phyloP scores from a whole-genome alignment of 2,113 vertebrate species.

The Fulica atra region DNA sequence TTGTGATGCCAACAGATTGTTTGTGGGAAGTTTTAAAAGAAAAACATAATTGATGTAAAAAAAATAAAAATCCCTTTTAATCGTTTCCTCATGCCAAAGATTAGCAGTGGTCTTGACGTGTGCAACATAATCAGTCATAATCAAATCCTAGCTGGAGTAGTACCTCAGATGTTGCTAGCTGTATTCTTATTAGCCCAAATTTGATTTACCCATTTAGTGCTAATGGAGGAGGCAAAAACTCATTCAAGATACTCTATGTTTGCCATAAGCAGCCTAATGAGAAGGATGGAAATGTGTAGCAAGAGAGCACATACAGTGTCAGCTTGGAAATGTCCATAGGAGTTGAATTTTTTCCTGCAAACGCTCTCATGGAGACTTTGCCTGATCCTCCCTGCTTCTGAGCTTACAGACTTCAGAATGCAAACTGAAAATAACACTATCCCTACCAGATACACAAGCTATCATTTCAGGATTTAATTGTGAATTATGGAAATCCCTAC shows the following conservation, averaged over 20 bases:
- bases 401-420: neutral
- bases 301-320: neutral
- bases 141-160: slow-evolving; percentile 23
- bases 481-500: neutral
- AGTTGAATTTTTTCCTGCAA: neutral
- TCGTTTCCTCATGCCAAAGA: slow-evolving; percentile 74
- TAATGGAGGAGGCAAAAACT: neutral
- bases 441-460: neutral
- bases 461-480: neutral
- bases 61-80: slow-evolving; percentile 58
- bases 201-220: slow-evolving; percentile 9
- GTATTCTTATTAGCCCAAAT: neutral
- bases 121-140: slow-evolving; percentile 53
- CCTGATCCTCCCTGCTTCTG: neutral
- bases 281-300: neutral
- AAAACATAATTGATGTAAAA: slow-evolving; percentile 38
- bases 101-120: slow-evolving; percentile 66
- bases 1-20: slow-evolving; percentile 15
- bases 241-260: neutral
- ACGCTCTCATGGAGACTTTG: neutral
- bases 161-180: slow-evolving; percentile 24
- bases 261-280: neutral
- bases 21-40: slow-evolving; percentile 30
- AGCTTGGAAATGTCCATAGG: neutral
- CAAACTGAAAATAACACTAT: neutral